phyloP scores from a whole-genome alignment of 30 jellyfish, hydroid and myxozoan species.

The Cassiopea andromeda region DNA sequence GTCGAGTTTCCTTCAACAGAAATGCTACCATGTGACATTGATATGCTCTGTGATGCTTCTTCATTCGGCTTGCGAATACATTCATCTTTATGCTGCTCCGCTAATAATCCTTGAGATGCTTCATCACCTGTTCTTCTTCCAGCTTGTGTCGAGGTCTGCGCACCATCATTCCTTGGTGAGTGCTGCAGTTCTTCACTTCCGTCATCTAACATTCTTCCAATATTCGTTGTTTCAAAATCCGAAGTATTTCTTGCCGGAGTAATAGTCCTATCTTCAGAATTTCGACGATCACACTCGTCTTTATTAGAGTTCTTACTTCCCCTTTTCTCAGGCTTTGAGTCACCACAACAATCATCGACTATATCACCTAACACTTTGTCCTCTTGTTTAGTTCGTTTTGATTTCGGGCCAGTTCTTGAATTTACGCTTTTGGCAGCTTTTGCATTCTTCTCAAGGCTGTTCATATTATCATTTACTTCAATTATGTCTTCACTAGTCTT shows the following conservation, averaged over 20 bases:
- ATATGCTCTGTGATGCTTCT: neutral
- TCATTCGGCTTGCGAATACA: neutral
- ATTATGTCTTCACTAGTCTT: neutral
- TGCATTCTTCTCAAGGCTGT: neutral
- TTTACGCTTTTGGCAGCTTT: neutral
- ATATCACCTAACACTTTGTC: neutral
- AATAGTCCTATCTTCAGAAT: neutral
- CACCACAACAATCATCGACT: neutral
- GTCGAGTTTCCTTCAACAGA: neutral
- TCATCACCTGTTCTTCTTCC: neutral
- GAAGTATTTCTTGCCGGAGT: neutral
- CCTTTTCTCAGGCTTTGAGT: neutral
- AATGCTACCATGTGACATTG: neutral
- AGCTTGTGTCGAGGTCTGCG: neutral
- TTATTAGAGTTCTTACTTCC: neutral
- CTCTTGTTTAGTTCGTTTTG: neutral
- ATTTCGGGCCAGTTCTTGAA: neutral
- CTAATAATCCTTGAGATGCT: neutral
- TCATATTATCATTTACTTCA: no score
- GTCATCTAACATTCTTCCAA: neutral
- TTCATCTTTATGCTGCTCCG: neutral
- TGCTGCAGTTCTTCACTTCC: neutral
- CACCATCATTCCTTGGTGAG: neutral
- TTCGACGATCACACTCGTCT: neutral
- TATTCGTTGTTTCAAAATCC: neutral